phyloP scores from a whole-genome alignment of 2,888 invertebrate species.

The Eupsilia transversa region DNA sequence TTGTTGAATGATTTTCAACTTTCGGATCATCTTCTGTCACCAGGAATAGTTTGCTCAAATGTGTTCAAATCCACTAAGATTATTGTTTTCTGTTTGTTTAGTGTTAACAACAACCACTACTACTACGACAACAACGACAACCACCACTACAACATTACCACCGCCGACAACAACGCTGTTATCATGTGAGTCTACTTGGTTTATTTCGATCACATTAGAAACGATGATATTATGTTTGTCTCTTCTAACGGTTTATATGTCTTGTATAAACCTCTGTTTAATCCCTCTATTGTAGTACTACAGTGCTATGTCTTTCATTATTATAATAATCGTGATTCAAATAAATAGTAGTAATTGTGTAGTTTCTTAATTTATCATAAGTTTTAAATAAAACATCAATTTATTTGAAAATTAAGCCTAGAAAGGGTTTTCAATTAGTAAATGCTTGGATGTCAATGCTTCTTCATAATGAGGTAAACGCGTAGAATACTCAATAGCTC shows the following conservation, averaged over 20 bases:
- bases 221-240: background rate
- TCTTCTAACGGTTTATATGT: background rate
- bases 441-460: background rate
- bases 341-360: background rate
- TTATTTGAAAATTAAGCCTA: background rate
- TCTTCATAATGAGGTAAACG: conserved; percentile 30
- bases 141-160: conserved; percentile 78
- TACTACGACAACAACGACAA: conserved; percentile 79
- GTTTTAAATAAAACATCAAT: conserved; percentile 6
- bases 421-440: background rate
- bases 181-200: conserved; percentile 74
- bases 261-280: background rate
- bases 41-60: background rate
- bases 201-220: background rate
- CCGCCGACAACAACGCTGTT: conserved; percentile 77
- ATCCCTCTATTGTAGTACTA: background rate
- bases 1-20: background rate
- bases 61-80: background rate
- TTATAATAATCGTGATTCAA: background rate
- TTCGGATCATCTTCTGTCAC: background rate
- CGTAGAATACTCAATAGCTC: conserved; percentile 1
- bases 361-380: background rate
- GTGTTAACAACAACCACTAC: conserved; percentile 81
- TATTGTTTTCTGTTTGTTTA: conserved; percentile 56
- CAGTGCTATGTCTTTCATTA: background rate